Percentiles rank a stretch among this genome's conserved stretches.
Evolutionary conservation across 2,888 invertebrate species (phyloP).

Genomic region (Dendrolimus houi): DNA sequence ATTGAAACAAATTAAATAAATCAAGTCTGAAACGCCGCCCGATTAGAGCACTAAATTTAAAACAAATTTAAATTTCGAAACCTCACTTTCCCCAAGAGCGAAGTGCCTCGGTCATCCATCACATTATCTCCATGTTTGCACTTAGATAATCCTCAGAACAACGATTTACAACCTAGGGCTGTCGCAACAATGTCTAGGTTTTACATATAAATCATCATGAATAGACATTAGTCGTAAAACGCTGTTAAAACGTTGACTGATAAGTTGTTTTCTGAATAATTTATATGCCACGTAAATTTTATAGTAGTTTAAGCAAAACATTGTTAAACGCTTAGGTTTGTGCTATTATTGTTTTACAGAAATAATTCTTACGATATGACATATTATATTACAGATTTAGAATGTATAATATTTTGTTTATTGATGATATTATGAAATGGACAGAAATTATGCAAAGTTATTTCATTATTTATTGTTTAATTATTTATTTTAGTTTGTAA

Average conservation of each 20-base stretch:
- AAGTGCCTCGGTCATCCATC: constrained; percentile 24
- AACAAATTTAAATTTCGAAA: background rate
- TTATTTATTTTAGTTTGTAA: too few species aligned
- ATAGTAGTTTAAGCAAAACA: background rate
- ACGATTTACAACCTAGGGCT: background rate
- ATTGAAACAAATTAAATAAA: too few species aligned
- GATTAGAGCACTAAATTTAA: too few species aligned
- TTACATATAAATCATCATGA: background rate
- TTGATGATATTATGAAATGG: too few species aligned
- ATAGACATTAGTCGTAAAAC: background rate
- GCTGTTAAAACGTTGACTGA: background rate
- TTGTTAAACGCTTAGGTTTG: background rate
- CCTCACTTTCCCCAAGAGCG: background rate
- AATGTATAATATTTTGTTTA: too few species aligned
- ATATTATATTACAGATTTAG: too few species aligned
- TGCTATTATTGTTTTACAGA: too few species aligned
- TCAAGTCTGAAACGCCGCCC: too few species aligned
- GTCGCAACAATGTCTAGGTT: background rate
- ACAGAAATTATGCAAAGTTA: too few species aligned
- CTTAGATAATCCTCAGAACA: constrained; percentile 25
- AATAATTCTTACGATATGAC: too few species aligned
- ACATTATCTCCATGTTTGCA: constrained; percentile 35
- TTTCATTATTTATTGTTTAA: too few species aligned
- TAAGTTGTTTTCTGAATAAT: background rate
- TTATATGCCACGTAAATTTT: background rate